Evolutionary conservation across 2,113 vertebrate species (phyloP), one percentile per base, ranked within the genome.

Genomic region (Miniopterus natalensis): DNA sequence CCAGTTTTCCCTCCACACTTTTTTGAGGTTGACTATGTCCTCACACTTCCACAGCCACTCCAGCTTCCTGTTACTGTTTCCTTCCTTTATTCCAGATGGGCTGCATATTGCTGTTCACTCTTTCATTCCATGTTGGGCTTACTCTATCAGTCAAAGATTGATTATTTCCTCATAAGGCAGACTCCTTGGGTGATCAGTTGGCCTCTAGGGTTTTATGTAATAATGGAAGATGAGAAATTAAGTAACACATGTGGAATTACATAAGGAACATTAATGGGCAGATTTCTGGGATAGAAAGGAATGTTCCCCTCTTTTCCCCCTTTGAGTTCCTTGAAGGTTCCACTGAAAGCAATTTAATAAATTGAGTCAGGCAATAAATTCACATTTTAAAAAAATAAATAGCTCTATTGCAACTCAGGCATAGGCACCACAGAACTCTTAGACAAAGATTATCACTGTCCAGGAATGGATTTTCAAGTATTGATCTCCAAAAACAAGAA

Each of bases 161-260:
- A 87, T 81, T 21, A 40, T 86, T 90, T 95, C 55, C 94, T 87
- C 31, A 25, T 84, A 87, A 84, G 80, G 51, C 17, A 88, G 27
- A n/a, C 45, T 94, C 21, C 49, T 59, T 96, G 68, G 81, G 68
- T 93, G 90, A 63, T 79, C 79, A 92, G 17, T 47, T 91, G 57
- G 36, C 61, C 47, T 86, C 36, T 14, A 78, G 17, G 27, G 90
- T 89, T 95, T 78, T 91, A 0, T 77, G 36, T 49, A 86, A 90
- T 75, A 61, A 45, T 79, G n/a, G 45, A 94, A 86, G 79, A 70
- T 61, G 74, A 85, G 53, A 83, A 95, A 93, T 85, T 49, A 61
- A n/a, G 75, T 45, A 75, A 40, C 40, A 61, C 63, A 49, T 70
- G 27, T 29, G 55, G 74, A 95, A 53, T 73, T 74, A 63, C 40